These are phyloP conservation scores for Chlorodrepanis virens DNA, from an alignment of 2,113 vertebrate species.

Conservation along the genomic window DNA sequence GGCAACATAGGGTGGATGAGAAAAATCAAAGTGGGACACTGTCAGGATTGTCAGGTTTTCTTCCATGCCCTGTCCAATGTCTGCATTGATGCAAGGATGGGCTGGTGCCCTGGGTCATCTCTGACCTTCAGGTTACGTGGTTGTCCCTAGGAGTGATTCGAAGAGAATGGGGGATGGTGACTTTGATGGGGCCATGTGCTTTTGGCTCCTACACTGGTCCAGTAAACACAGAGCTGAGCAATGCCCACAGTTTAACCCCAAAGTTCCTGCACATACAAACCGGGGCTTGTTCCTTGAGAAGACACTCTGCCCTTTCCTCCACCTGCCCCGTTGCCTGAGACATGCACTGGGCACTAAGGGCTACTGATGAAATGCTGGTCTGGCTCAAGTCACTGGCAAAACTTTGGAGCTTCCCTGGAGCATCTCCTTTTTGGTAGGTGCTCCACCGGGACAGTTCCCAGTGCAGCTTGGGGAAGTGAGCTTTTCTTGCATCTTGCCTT, in stretches of 20 bases:
- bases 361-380: neutral
- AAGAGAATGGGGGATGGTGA: rapidly evolving
- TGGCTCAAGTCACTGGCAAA: neutral
- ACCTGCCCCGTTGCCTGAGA: neutral
- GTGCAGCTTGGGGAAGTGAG: neutral
- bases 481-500: neutral
- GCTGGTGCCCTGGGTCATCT: neutral
- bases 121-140: rapidly evolving
- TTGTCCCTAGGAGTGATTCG: neutral
- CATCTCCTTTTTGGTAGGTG: neutral
- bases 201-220: neutral
- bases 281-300: rapidly evolving
- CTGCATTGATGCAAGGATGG: neutral
- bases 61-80: rapidly evolving
- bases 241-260: rapidly evolving
- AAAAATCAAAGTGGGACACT: neutral
- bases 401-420: neutral
- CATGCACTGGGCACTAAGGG: neutral
- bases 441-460: neutral
- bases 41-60: neutral
- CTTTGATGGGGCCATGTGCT: rapidly evolving
- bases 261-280: neutral
- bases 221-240: rapidly evolving
- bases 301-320: neutral
- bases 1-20: neutral